phyloP scores from a whole-genome alignment of 37 sponge, comb jelly and placozoan species.

The Trichoplax adhaerens region DNA sequence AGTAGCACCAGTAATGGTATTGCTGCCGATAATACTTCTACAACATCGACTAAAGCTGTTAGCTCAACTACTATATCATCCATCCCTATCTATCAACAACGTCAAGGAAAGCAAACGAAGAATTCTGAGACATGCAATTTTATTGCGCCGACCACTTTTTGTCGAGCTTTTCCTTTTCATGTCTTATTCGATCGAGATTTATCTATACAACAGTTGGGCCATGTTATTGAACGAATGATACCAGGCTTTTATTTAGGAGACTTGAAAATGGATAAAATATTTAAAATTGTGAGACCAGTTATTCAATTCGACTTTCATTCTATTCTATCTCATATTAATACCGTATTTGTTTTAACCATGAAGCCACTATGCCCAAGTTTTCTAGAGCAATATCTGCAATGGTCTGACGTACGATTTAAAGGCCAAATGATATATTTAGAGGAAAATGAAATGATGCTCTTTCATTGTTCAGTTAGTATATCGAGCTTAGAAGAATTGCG shows the following conservation, averaged over 20 bases:
- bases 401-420: conserved; percentile 34
- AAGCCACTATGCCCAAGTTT: too few species aligned
- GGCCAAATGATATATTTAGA: conserved; percentile 72
- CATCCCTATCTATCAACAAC: too few species aligned
- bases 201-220: conserved; percentile 41
- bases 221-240: conserved; percentile 24
- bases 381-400: too few species aligned
- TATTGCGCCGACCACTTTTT: conserved; percentile 13
- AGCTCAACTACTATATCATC: too few species aligned
- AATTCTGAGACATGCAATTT: too few species aligned
- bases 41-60: too few species aligned
- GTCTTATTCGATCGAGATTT: conserved; percentile 45
- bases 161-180: conserved; percentile 67
- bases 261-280: conserved; percentile 12
- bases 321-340: conserved; percentile 57
- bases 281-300: conserved; percentile 39
- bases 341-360: conserved; percentile 37
- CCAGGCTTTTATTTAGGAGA: conserved; percentile 9
- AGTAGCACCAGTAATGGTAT: too few species aligned
- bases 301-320: conserved; percentile 35
- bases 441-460: conserved; percentile 47
- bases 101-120: too few species aligned
- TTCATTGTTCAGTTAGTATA: conserved; percentile 71
- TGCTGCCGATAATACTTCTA: too few species aligned
- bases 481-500: conserved; percentile 46